phyloP scores from a whole-genome alignment of 2,113 vertebrate genomes.

The Pygoscelis adeliae region DNA sequence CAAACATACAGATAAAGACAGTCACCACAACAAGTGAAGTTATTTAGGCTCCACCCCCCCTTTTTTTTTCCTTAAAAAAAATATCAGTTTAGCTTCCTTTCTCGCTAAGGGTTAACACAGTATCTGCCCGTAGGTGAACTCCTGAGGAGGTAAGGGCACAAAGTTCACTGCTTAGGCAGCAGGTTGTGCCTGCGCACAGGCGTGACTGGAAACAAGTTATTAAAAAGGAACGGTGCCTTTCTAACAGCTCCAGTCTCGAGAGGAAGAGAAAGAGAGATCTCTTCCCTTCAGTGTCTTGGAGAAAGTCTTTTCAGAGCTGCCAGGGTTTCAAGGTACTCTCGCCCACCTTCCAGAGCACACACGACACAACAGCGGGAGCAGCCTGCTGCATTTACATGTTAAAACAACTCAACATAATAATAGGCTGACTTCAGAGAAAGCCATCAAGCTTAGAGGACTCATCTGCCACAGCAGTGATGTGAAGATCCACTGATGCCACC shows the following conservation, averaged over 20 bases:
- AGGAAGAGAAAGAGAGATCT: neutral
- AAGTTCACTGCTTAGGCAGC: slow-evolving; percentile 43
- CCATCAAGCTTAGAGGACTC: neutral
- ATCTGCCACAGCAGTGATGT: neutral
- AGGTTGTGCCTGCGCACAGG: neutral
- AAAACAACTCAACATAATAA: neutral
- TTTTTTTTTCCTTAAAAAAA: neutral
- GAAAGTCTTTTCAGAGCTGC: neutral
- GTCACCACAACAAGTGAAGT: neutral
- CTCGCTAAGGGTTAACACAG: neutral
- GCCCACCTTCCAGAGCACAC: neutral
- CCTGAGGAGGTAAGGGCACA: neutral
- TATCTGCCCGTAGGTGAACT: neutral
- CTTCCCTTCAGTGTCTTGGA: neutral
- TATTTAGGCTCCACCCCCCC: neutral
- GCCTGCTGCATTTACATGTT: neutral
- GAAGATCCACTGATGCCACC: neutral
- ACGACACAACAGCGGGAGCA: neutral
- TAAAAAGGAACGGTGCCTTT: neutral
- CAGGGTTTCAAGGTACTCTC: neutral
- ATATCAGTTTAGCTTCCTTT: neutral
- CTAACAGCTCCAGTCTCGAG: neutral
- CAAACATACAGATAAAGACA: neutral
- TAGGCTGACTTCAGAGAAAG: neutral
- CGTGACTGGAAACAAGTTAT: neutral